phyloP scores from a whole-genome alignment of 2,888 invertebrate genomes.

The Merodon equestris region DNA sequence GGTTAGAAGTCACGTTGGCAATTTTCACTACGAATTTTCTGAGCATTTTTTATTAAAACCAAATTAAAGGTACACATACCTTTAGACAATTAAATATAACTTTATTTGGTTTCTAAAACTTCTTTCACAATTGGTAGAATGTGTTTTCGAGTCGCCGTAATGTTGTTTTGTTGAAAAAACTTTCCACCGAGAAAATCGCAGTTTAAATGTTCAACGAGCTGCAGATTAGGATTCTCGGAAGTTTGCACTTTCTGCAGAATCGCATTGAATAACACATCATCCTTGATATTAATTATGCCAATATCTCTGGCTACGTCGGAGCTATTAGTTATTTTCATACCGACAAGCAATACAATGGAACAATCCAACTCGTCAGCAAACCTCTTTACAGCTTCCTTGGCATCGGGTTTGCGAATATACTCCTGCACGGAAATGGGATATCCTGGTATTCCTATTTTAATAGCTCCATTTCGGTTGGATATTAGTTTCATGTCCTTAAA shows the following conservation, averaged over 20 bases:
- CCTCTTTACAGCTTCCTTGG: conserved; percentile 79
- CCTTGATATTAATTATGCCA: conserved; percentile 79
- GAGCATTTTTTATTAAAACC: too few species aligned
- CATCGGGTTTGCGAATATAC: conserved; percentile 74
- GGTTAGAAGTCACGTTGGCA: too few species aligned
- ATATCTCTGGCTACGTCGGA: conserved; percentile 81
- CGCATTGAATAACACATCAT: conserved; percentile 71
- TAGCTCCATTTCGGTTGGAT: conserved; percentile 79
- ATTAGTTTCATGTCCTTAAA: conserved; percentile 88
- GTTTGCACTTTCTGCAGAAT: conserved; percentile 71
- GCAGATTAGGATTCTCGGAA: conserved; percentile 69
- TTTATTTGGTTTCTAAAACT: conserved; percentile 73
- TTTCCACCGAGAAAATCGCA: conserved; percentile 78
- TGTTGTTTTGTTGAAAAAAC: conserved; percentile 82
- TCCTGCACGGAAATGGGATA: conserved; percentile 75
- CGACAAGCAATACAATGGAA: conserved; percentile 81
- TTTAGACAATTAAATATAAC: too few species aligned
- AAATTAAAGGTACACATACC: too few species aligned
- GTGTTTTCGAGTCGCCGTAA: conserved; percentile 84
- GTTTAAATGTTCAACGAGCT: conserved; percentile 77
- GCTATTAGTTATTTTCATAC: conserved; percentile 81
- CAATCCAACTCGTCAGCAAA: conserved; percentile 79
- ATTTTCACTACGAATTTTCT: too few species aligned
- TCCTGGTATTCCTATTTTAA: conserved; percentile 81
- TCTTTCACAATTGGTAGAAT: conserved; percentile 83